Base-by-base conservation (phyloP, 2,888 invertebrate species). In the Ochropacha duplaris region DNA sequence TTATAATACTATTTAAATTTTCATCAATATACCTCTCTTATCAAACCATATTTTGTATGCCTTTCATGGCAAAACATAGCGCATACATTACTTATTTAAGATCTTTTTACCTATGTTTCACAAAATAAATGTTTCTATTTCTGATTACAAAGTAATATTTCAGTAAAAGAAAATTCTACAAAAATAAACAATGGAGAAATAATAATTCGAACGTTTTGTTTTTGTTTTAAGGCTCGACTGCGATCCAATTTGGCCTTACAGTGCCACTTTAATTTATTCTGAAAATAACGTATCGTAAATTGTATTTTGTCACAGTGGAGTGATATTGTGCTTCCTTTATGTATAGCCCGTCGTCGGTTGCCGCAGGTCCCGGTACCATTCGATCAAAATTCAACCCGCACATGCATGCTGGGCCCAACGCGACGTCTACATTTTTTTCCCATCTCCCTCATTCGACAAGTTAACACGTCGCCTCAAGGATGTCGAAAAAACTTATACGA, bases 401-500 rank as follows among this genome's bases (percentile, higher is more conserved):
- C 75, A 59, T 68, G 71, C 69, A 66, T 72, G 72, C 60, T 68
- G 69, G 12, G 12, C 31, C 31, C 31, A 44, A 19, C 19, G n/a
- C 74, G 72, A 69, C 75, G 71, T 70, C 75, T 68, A 71, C 68
- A 72, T 77, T 83, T 84, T 81, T 83, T 81, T 75, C 77, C 76
- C 74, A 76, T 78, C 78, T 80, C 75, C 77, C 64, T 69, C 71
- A 76, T 78, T 78, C 72, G 79, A 77, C 81, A 74, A 81, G 79
- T 83, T 84, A 83, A 84, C 84, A 84, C 84, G 79, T 81, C 70
- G 73, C 72, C 74, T 72, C 66, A 78, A 82, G 84, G 83, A 86
- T 83, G 81, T 83, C 74, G 72, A 81, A 82, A 82, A 84, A 83
- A 82, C 65, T 67, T 71, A 68, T 66, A 76, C 69, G 72, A 65